Evolutionary conservation across 1,140 invertebrate genomes (phyloP), one percentile per base, ranked within the genome.

Genomic region (Caenorhabditis remanei): DNA sequence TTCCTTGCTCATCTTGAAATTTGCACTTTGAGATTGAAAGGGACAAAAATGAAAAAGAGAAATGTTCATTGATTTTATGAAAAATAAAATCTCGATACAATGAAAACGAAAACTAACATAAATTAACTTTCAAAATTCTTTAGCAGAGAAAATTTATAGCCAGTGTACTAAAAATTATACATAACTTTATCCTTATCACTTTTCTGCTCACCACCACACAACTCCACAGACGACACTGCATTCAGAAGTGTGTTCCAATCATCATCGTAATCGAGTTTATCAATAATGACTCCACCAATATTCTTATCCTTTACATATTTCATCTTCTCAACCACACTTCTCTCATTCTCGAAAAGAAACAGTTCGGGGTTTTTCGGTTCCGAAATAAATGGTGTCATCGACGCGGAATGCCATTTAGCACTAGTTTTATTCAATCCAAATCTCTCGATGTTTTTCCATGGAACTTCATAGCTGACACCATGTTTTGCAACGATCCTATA

Each of bases 221-320:
- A 19, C 4, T 58, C 48, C 4, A 50, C 43, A 11, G 41, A 48
- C n/a, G 75, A 32, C 8, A 82, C 75, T 32, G 85, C 43, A 14
- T 90, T 86, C 1, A 92, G 50, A 56, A 92, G 61, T 4, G 90
- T 87, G n/a, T 75, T 43, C 5, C 85, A 40, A 58, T 89, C 86
- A 92, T 98, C 97, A 88, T 98, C 97, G 90, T 96, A 97, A 92
- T 98, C 96, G 87, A 98, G 95, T 5, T 97, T 96, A 61, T 95
- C 94, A 7, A 97, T 94, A 9, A 96, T 96, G 65, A 95, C 95
- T 90, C 96, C 97, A 90, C 97, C 97, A 11, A 98, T 94, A 85
- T 95, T 94, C 87, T 95, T 94, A 83, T 94, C 94, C 88, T 95
- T 94, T 7, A 96, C 94, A 88, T 95, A 95, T 87, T 90, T 41